These are phyloP conservation scores for Formica selysi DNA, from an alignment of 1,140 invertebrate species.

Conservation along the genomic window DNA sequence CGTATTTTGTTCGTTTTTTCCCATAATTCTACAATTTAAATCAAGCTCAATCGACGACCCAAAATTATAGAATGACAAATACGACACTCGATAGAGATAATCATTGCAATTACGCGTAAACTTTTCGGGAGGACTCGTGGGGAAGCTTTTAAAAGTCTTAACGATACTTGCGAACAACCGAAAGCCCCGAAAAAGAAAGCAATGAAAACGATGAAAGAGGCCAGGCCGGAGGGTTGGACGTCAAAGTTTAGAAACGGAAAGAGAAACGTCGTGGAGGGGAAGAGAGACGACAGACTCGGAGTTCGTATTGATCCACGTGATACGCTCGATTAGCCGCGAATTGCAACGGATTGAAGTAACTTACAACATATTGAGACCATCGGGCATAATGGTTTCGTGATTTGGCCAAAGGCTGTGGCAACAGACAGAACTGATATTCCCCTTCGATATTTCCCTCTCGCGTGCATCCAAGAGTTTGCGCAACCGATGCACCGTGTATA, in stretches of 20 bases:
- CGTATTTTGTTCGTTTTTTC: not conserved
- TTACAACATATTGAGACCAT: conserved; percentile 73
- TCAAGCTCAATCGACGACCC: not conserved
- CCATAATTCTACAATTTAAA: not conserved
- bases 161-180: conserved; percentile 67
- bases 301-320: conserved; percentile 79
- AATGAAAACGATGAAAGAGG: conserved; percentile 6
- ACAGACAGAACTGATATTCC: conserved; percentile 58
- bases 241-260: conserved; percentile 71
- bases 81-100: conserved; percentile 52
- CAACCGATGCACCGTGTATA: conserved; percentile 31
- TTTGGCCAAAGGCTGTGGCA: conserved; percentile 55
- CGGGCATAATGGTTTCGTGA: conserved; percentile 62
- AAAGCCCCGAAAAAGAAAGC: conserved; percentile 31
- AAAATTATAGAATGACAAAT: conserved; percentile 44
- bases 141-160: conserved; percentile 72
- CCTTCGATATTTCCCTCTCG: conserved; percentile 17
- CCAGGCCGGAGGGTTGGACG: conserved; percentile 40
- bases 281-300: conserved; percentile 63
- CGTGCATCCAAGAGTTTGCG: conserved; percentile 48
- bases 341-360: conserved; percentile 78
- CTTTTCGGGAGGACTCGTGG: conserved; percentile 42
- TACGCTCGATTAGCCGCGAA: conserved; percentile 80
- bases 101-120: conserved; percentile 66
- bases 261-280: conserved; percentile 58